Conservation (phyloP, 2,888 invertebrate genomes). For the Muschampia plurimacula region DNA sequence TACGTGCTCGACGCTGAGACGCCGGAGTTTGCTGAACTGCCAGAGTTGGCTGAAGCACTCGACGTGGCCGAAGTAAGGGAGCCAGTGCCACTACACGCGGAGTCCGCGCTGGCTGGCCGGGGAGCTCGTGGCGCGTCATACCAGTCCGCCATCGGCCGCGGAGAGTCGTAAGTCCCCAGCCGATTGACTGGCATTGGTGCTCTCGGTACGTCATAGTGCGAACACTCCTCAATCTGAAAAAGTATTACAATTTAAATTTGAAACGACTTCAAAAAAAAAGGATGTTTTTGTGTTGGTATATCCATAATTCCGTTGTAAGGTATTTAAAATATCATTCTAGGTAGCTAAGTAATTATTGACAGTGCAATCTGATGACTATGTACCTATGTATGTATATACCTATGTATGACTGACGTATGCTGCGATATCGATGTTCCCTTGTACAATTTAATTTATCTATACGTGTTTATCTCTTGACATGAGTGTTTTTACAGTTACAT, state of each 20-base stretch:
- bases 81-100: conserved; percentile 84
- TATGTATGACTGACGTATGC: too few species aligned
- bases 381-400: too few species aligned
- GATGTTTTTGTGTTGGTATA: too few species aligned
- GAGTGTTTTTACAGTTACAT: too few species aligned
- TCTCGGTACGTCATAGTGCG: conserved; percentile 81
- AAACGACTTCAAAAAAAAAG: neutral
- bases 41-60: conserved; percentile 80
- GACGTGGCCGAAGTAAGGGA: conserved; percentile 79
- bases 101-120: conserved; percentile 84
- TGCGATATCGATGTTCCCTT: too few species aligned
- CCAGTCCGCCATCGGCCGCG: conserved; percentile 74
- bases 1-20: conserved; percentile 80
- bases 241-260: neutral
- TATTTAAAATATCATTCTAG: too few species aligned
- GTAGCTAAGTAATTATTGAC: too few species aligned
- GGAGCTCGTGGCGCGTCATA: conserved; percentile 81
- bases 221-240: conserved; percentile 78
- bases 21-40: conserved; percentile 77
- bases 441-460: too few species aligned
- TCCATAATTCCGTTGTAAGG: too few species aligned
- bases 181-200: conserved; percentile 85
- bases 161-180: conserved; percentile 89
- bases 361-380: too few species aligned
- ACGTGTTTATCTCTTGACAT: too few species aligned